Base-by-base conservation (phyloP, 2,888 invertebrate species). In the Pseudanteris insignis region DNA sequence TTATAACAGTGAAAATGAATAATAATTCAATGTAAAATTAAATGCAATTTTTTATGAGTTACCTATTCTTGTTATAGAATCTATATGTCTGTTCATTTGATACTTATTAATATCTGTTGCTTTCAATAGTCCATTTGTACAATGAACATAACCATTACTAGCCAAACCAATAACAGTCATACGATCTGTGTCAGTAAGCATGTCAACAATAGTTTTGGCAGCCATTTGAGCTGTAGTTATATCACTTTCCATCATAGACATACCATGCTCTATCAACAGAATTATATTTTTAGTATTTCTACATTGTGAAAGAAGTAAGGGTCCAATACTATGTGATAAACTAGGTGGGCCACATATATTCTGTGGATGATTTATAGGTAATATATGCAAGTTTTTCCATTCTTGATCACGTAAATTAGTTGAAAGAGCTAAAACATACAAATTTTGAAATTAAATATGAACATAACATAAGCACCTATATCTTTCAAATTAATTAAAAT, bases 91-190 rank as follows among this genome's bases (percentile, higher is more conserved):
- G 2, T 67, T 71, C 14, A 80, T 55, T 37, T 77, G 73, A 48
- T 74, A 75, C 40, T 79, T 80, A 46, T 79, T 79, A 2, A 79
- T 68, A 50, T 79, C 79, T 2, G 76, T 78, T 1, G 79, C 77
- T 25, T 64, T 71, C 11, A 76, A 44, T 11, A 80, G 63, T 29
- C 69, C 65, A 40, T 76, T 70, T 28, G 69, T 67, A 36, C 79
- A 79, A 44, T 74, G 65, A 2, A 70, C 30, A 0, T 68, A 69
- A 11, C 65, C 69, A 15, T 65, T 66, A 9, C 69, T 75, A 7
- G 72, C 70, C 5, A 80, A 67, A 2, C 77, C 76, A 13, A 80
- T 57, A 1, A 76, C 73, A n/a, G 71, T 74, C 8, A 79, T 70
- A n/a, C 64, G 68, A 62, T 80, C 80, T 2, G 67, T 70, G 24